phyloP scores from a whole-genome alignment of 2,888 invertebrate species.

The Meliscaeva auricollis region DNA sequence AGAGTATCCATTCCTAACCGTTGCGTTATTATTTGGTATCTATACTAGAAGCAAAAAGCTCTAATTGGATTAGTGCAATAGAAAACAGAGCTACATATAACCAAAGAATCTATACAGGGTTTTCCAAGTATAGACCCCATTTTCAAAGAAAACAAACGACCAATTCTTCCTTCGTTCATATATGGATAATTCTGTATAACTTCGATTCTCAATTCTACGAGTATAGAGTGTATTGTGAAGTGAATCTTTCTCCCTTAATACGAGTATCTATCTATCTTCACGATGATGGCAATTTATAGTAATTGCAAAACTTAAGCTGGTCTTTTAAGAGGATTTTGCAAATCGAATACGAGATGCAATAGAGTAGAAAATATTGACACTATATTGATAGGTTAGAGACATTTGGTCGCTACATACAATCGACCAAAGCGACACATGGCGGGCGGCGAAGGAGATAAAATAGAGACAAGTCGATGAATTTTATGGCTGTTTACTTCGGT shows the following conservation, averaged over 20 bases:
- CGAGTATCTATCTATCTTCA: background rate
- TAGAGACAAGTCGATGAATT: background rate
- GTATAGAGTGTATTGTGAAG: too few species aligned
- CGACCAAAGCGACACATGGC: background rate
- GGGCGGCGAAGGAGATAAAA: background rate
- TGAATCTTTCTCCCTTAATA: conserved; percentile 35
- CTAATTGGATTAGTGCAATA: conserved; percentile 75
- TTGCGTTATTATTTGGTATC: background rate
- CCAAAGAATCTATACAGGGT: background rate
- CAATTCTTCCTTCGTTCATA: background rate
- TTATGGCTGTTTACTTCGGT: background rate
- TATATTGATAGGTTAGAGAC: conserved; percentile 40
- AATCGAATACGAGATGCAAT: conserved; percentile 66
- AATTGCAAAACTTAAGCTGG: conserved; percentile 74
- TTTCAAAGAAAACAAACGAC: conserved; percentile 27
- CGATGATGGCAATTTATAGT: conserved; percentile 73
- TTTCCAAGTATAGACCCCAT: background rate
- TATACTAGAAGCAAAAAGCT: conserved; percentile 44
- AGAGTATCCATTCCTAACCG: conserved; percentile 29
- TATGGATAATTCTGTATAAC: background rate
- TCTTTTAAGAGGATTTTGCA: conserved; percentile 70
- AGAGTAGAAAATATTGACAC: conserved; percentile 71
- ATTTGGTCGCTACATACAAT: background rate
- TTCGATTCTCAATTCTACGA: conserved; percentile 1
- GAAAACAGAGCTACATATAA: conserved; percentile 34